Percentiles rank a stretch among this genome's conserved stretches.
These are phyloP conservation scores for Brienomyrus brachyistius DNA, from an alignment of 2,113 vertebrate genomes.

Conservation along the genomic window DNA sequence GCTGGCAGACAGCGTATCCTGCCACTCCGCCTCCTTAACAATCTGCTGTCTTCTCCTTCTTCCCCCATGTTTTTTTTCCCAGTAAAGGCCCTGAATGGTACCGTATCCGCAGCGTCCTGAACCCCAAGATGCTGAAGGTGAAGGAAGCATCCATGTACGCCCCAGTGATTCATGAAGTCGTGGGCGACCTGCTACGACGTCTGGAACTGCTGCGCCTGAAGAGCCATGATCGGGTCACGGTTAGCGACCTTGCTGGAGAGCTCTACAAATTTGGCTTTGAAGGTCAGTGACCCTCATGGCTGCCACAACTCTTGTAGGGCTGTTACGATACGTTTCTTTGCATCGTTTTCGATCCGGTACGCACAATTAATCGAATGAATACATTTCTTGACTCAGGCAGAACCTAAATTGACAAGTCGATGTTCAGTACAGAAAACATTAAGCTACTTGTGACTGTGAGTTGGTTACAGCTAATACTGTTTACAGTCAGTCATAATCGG, in stretches of 20 bases:
- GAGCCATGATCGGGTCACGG: slow-evolving; percentile 45
- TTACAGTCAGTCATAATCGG: not conserved
- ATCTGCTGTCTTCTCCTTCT: not conserved
- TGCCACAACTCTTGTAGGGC: not conserved
- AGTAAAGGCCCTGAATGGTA: slow-evolving; percentile 58
- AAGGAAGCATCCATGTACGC: slow-evolving; percentile 44
- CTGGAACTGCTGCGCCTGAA: slow-evolving; percentile 47
- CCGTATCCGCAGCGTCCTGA: slow-evolving; percentile 55
- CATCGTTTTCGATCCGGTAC: not conserved
- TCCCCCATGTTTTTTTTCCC: not conserved
- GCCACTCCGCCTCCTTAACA: not conserved
- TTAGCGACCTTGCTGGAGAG: slow-evolving; percentile 50
- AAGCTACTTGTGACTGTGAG: not conserved
- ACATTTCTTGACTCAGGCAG: not conserved
- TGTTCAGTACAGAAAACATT: not conserved
- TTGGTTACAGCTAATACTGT: not conserved
- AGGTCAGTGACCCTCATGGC: slow-evolving; percentile 38
- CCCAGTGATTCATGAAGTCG: slow-evolving; percentile 53
- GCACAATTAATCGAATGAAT: not conserved
- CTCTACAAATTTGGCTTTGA: slow-evolving; percentile 71
- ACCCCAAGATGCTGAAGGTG: slow-evolving; percentile 61
- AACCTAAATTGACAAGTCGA: not conserved
- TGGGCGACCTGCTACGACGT: slow-evolving; percentile 54
- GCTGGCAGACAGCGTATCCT: not conserved
- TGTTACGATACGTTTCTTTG: not conserved